Evolutionary conservation across 2,797 vertebrate genomes (phyloP).

Genomic region (Podarcis siculus): DNA sequence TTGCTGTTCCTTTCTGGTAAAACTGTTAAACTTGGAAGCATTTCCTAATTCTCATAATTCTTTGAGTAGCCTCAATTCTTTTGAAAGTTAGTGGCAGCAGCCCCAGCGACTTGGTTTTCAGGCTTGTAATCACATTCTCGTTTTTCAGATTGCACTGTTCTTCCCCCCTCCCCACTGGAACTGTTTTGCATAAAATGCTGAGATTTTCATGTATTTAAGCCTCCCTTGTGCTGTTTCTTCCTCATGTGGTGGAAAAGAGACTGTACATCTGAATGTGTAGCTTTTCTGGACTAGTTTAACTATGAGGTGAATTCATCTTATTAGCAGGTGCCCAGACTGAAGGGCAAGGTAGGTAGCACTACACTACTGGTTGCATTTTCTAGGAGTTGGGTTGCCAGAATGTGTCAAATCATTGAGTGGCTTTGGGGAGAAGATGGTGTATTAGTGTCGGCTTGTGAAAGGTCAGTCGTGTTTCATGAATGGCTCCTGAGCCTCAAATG

Average conservation of each 20-base stretch:
- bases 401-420: neutral
- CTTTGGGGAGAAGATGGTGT: neutral
- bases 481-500: neutral
- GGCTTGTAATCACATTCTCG: neutral
- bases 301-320: neutral
- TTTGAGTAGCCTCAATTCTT: neutral
- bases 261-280: neutral
- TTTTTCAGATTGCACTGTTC: too few species aligned
- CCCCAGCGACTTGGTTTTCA: neutral
- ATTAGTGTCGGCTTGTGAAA: neutral
- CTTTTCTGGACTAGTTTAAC: too few species aligned
- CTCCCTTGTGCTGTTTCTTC: neutral
- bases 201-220: neutral
- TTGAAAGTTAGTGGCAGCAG: neutral
- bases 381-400: neutral
- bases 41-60: neutral
- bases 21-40: neutral
- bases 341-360: neutral
- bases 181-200: neutral
- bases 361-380: neutral
- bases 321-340: too few species aligned
- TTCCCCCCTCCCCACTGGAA: neutral
- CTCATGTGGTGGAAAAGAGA: neutral
- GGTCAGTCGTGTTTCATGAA: neutral
- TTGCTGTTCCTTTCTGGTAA: neutral